Evolutionary conservation across 2,888 invertebrate species (phyloP), one percentile per base, ranked within the genome.

Genomic region (Tetranychus truncatus): DNA sequence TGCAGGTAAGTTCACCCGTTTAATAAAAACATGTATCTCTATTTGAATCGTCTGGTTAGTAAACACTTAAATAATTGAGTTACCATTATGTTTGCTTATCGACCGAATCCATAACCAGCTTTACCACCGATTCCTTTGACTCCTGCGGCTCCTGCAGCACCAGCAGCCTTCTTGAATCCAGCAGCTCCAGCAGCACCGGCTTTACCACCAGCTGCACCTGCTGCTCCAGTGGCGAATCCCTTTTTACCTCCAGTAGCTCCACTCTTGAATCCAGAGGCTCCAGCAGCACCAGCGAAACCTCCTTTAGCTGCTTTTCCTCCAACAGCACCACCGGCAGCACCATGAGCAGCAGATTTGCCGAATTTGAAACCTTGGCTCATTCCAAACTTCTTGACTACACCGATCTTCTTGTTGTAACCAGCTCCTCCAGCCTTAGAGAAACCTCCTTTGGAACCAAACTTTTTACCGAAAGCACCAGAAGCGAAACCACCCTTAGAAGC

Each of bases 381-480:
- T 34, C 75, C 75, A n/a, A 75, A 75, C 6, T 46, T 75, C 18
- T 71, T 72, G n/a, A 75, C 66, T 2, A 66, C 24, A 66, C 75
- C 75, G 45, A 75, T 55, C 34, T 71, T 72, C 20, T 75, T 75
- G n/a, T 75, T 75, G 44, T 65, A 75, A 11, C 75, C 75, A 1
- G 75, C 75, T 7, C 71, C 75, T 6, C 71, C 71, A 9, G 66
- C 66, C 45, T 75, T 75, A 45, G 71, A 71, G 45, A 75, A 71
- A 1, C 71, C 75, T 24, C 72, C 75, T 44, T 75, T 75, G 21
- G 71, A 72, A 11, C 75, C 75, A 24, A 72, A 75, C 66, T 75
- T 75, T 24, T 75, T 75, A 65, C 75, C 75, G 55, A 65, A 71
- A 20, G 75, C 75, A n/a, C 75, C 75, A 72, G 72, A 71, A 66